Conservation (phyloP, 2,113 vertebrate species). For the Rhagologus leucostigma region DNA sequence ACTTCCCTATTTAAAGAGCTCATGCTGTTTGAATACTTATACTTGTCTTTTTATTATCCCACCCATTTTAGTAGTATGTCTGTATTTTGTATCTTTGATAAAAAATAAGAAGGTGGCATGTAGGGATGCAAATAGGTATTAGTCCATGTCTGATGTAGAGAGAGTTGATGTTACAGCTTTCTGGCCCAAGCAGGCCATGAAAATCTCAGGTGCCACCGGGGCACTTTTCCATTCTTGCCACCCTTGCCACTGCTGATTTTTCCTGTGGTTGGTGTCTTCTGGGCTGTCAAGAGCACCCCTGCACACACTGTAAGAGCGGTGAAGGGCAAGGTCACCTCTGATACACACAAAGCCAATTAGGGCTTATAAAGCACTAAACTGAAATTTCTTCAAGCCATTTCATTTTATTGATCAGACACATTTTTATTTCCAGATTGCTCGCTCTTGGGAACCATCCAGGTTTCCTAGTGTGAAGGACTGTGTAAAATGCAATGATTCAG, state of each 20-base stretch:
- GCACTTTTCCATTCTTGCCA: not conserved
- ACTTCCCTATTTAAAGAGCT: not conserved
- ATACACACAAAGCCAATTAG: not conserved
- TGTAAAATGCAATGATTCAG: constrained; percentile 44
- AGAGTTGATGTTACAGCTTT: not conserved
- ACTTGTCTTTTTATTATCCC: not conserved
- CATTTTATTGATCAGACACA: constrained; percentile 45
- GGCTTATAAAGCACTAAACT: not conserved
- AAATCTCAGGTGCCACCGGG: not conserved
- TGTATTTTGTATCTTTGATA: not conserved
- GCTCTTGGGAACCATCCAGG: constrained; percentile 37
- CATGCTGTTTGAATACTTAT: not conserved
- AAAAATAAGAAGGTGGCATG: not conserved
- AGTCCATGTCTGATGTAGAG: not conserved
- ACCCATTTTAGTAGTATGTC: not conserved
- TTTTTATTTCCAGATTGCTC: constrained; percentile 42
- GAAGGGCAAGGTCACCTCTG: constrained; percentile 6
- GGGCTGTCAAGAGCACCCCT: not conserved
- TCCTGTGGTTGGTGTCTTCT: not conserved
- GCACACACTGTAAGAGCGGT: not conserved
- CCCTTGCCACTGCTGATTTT: not conserved
- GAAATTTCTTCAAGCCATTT: constrained; percentile 41
- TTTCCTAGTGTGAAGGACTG: constrained; percentile 12
- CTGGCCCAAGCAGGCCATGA: not conserved
- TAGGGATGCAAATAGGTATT: not conserved